Percentiles rank a stretch among this genome's conserved stretches.
These are phyloP conservation scores for Dendrocincla fuliginosa DNA, from an alignment of 2,797 vertebrate species.

Conservation along the genomic window DNA sequence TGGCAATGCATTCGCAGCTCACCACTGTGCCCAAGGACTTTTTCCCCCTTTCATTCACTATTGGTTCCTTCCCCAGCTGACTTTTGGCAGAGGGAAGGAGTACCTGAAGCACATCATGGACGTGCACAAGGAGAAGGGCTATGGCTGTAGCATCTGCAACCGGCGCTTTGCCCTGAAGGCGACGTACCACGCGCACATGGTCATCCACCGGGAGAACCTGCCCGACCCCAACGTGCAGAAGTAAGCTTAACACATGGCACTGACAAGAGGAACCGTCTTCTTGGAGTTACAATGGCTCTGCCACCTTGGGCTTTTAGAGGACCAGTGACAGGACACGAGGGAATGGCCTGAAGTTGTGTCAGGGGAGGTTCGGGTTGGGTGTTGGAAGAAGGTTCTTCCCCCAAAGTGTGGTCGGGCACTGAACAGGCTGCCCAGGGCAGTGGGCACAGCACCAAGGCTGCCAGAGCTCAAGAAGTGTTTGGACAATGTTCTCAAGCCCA, in stretches of 20 bases:
- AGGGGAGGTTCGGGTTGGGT: background rate
- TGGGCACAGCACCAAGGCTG: background rate
- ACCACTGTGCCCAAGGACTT: accelerated
- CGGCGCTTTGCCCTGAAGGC: slow-evolving; percentile 96
- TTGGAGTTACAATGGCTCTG: background rate
- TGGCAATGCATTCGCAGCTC: accelerated
- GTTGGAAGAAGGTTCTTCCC: background rate
- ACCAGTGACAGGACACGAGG: background rate
- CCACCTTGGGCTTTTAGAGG: background rate
- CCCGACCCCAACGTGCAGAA: slow-evolving; percentile 96
- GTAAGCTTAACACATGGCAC: slow-evolving; percentile 73
- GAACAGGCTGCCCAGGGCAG: background rate
- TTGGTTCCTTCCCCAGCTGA: slow-evolving; percentile 79
- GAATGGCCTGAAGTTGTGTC: background rate
- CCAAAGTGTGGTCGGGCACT: background rate
- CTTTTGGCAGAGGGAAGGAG: slow-evolving; percentile 93
- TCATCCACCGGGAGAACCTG: slow-evolving; percentile 97
- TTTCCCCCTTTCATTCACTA: background rate
- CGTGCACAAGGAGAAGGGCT: slow-evolving; percentile 96
- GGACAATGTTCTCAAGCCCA: background rate
- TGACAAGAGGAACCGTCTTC: background rate
- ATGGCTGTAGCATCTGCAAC: slow-evolving; percentile 93
- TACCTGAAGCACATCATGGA: slow-evolving; percentile 98
- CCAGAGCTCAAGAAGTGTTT: background rate
- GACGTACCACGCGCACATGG: slow-evolving; percentile 98